Percentiles rank a stretch among this genome's conserved stretches.
These are phyloP conservation scores for Odontophorus gujanensis DNA, from an alignment of 2,113 vertebrate species.

Conservation along the genomic window DNA sequence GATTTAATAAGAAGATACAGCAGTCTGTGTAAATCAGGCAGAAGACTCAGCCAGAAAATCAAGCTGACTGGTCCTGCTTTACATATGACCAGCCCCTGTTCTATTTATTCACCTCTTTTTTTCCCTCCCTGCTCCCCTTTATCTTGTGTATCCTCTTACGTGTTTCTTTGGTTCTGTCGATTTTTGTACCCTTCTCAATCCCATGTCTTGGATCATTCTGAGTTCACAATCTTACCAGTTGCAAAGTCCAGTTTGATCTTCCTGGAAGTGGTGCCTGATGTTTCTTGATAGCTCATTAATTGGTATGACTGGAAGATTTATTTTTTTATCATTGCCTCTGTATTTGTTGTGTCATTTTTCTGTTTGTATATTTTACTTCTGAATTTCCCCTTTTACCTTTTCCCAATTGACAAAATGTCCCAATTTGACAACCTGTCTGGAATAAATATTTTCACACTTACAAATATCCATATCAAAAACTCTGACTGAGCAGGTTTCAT, in stretches of 20 bases:
- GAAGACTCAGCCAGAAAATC: neutral
- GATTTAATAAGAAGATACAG: neutral
- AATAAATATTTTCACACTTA: neutral
- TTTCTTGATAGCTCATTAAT: neutral
- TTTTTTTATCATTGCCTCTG: neutral
- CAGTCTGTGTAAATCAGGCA: neutral
- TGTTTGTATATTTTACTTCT: neutral
- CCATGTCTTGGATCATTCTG: neutral
- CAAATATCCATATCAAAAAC: neutral
- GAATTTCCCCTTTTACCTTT: neutral
- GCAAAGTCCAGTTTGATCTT: neutral
- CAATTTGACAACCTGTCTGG: neutral
- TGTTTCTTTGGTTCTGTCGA: neutral
- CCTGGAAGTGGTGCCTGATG: neutral
- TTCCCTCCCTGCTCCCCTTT: neutral
- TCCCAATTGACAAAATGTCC: rapidly evolving
- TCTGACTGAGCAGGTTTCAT: neutral
- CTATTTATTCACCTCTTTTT: neutral
- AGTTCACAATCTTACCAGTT: neutral
- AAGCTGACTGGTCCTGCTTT: neutral
- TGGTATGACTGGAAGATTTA: neutral
- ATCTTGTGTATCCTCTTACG: neutral
- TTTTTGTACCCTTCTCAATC: neutral
- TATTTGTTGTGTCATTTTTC: neutral
- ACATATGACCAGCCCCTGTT: neutral